Evolutionary conservation across 1,140 invertebrate genomes (phyloP), one percentile per base, ranked within the genome.

Genomic region (Drosophila eugracilis): DNA sequence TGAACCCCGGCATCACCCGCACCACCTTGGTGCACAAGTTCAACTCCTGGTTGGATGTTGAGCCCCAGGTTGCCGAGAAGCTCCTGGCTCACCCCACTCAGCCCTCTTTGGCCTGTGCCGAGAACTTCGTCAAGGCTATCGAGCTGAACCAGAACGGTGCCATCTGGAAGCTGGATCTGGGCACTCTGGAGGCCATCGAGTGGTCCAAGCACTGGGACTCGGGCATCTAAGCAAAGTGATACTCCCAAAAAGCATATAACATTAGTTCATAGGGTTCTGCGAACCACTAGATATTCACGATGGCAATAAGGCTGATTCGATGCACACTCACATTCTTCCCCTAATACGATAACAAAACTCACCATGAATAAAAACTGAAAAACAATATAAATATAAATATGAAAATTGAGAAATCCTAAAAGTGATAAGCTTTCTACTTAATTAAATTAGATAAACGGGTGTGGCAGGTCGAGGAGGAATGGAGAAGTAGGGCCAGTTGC

Each of bases 91-190:
- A 89, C 62, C 83, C 83, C 41, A 89, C 83, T 1, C 83, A 88
- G 44, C 44, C 71, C 3, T 69, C 71, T 1, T n/a, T 28, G 22
- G 32, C 45, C 14, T 89, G 86, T 7, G 86, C 66, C 48, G 45
- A 78, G 58, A 89, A 83, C 78, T 83, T 90, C 28, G 83, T 90
- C n/a, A 83, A 89, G 76, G 88, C 88, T 15, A 90, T 90, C 22
- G 78, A 90, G 45, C 49, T 69, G 17, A 90, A 90, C 30, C 19
- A 90, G 70, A 90, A 90, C 41, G 88, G 88, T 4, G 89, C 78
- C 26, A 78, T 90, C 44, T 90, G 88, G 88, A 88, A 84, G 17
- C 39, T 88, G 49, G 86, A 89, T 26, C 12, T 75, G 34, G 86
- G 80, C 10, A 78, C 48, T 4, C 44, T 90, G 45, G 80, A 90